Base-by-base conservation (phyloP, 2,888 invertebrate genomes). In the Lypha dubia region DNA sequence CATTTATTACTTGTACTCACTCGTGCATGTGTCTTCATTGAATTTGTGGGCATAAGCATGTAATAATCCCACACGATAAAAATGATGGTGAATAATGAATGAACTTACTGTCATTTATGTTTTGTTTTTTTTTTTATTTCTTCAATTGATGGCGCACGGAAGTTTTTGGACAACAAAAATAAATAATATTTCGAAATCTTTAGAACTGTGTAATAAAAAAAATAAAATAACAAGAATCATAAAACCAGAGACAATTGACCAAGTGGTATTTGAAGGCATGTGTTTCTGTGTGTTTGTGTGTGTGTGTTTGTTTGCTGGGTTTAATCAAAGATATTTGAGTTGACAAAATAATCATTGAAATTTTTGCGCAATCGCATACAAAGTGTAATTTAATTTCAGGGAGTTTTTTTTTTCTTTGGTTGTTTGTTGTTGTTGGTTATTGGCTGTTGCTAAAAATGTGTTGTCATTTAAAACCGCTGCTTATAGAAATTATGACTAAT, bases 71-170 rank as follows among this genome's bases (percentile, higher is more conserved):
- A 73, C 56, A 73, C 51, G 53, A 24, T 67, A 44, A 32, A 56
- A 51, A 74, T 74, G 17, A 80, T 80, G 67, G 41, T 74, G 75
- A 83, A 83, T 79, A 82, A 83, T 84, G 80, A 80, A 84, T 79
- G 79, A 60, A 81, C 71, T 46, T 46, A 58, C 67, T 77, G 68
- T 70, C 46, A 62, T 44, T 70, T 63, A 51, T 53, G 35, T 38
- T 41, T 44, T 56, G 11, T 3, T 41, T 24, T 24, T 24, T 32
- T 68, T 13, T 13, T 68, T 38, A 62, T 63, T 38, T 46, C 4
- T 71, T 67, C 65, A 81, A 73, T 84, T 84, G 63, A 74, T 73
- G 77, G 75, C 63, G 76, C 73, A 70, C 84, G 84, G 84, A 84
- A 84, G 84, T 35, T 76, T 81, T 75, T 46, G 65, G 41, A 60